Conservation (phyloP, 1,140 invertebrate species). For the Drosophila leontia region DNA sequence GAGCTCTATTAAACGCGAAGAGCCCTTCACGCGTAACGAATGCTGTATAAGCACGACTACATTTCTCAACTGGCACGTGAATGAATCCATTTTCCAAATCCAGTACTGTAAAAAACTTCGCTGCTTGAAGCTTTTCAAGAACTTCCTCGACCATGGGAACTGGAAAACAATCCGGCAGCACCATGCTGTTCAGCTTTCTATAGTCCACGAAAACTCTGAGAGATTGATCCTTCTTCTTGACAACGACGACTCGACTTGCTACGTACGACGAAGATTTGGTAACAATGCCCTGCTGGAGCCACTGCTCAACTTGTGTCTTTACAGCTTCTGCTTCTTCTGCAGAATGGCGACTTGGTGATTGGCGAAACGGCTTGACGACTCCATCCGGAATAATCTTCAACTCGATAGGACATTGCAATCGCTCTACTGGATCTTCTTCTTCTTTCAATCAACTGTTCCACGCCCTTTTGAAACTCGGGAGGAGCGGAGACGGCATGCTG, state of each 20-base stretch:
- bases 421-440: not conserved
- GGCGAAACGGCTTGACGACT: constrained; percentile 1
- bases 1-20: no score
- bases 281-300: not conserved
- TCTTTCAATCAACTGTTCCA: not conserved
- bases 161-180: no score
- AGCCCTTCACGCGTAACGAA: no score
- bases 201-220: not conserved
- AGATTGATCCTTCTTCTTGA: no score
- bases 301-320: not conserved
- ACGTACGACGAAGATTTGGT: not conserved
- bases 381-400: not conserved
- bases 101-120: not conserved
- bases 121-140: not conserved
- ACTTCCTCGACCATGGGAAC: not conserved
- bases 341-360: not conserved
- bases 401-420: not conserved
- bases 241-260: not conserved
- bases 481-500: not conserved
- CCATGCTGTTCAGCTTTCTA: no score
- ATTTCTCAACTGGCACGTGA: not conserved
- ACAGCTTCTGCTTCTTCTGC: not conserved
- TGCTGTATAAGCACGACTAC: not conserved
- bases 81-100: constrained; percentile 7
- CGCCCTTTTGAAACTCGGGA: not conserved